phyloP scores from a whole-genome alignment of 2,888 invertebrate species.

The Eupeodes luniger region DNA sequence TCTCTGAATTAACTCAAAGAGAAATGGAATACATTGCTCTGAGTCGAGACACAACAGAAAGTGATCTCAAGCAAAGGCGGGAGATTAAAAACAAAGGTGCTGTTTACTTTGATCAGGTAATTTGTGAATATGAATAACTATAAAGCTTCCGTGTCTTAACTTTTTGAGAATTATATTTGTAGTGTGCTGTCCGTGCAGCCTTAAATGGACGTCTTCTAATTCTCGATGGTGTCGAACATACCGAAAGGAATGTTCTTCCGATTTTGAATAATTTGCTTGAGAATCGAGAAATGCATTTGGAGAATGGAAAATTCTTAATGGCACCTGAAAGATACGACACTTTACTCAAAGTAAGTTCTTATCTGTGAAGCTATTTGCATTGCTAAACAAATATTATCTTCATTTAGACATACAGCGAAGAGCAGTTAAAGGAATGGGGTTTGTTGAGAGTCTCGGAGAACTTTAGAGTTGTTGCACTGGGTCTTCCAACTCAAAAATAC shows the following conservation, averaged over 20 bases:
- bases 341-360: conserved; percentile 88
- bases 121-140: neutral
- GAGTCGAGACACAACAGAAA: conserved; percentile 98
- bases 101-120: conserved; percentile 96
- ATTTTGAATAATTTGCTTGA: conserved; percentile 98
- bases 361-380: neutral
- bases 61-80: conserved; percentile 97
- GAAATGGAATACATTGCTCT: conserved; percentile 97
- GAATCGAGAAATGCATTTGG: conserved; percentile 99
- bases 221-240: conserved; percentile 98
- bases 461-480: conserved; percentile 97
- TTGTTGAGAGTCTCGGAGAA: conserved; percentile 96
- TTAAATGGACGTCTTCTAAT: conserved; percentile 93
- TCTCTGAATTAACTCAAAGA: conserved; percentile 93
- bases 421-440: conserved; percentile 93
- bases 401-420: conserved; percentile 89
- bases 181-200: conserved; percentile 97
- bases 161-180: conserved; percentile 48
- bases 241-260: conserved; percentile 97
- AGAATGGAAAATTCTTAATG: conserved; percentile 97
- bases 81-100: conserved; percentile 96
- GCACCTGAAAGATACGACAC: conserved; percentile 95
- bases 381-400: conserved; percentile 2
- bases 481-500: conserved; percentile 94
- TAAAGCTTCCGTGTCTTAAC: neutral